Percentiles rank a stretch among this genome's conserved stretches.
Evolutionary conservation across 1,140 invertebrate species (phyloP).

Genomic region (Neelides sp.): DNA sequence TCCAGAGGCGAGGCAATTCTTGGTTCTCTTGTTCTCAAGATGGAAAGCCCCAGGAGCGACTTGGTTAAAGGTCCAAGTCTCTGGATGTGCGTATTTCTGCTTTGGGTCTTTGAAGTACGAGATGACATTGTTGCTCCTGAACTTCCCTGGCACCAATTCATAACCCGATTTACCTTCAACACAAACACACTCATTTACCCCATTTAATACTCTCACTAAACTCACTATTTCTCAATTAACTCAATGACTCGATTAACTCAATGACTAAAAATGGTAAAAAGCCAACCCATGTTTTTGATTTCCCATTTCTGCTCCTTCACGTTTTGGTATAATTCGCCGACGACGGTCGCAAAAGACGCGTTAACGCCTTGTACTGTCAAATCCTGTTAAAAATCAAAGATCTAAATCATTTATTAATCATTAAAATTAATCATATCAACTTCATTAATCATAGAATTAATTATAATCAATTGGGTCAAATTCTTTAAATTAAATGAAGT

Average conservation of each 20-base stretch:
- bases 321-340: background rate
- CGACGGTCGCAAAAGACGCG: background rate
- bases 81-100: constrained; percentile 1
- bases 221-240: background rate
- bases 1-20: too few species aligned
- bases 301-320: constrained; percentile 2
- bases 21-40: too few species aligned
- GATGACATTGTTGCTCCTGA: background rate
- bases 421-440: too few species aligned
- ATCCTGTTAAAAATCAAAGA: background rate
- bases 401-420: constrained; percentile 2
- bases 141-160: background rate
- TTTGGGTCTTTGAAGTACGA: background rate
- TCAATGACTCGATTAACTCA: too few species aligned
- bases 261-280: background rate
- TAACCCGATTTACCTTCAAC: background rate
- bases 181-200: too few species aligned
- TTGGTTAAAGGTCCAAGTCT: background rate
- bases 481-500: too few species aligned
- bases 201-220: background rate
- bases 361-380: constrained; percentile 1
- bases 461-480: too few species aligned
- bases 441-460: too few species aligned
- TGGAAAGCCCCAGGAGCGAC: background rate
- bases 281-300: background rate